These are phyloP conservation scores for Vipera latastei DNA, from an alignment of 2,797 vertebrate genomes.

Conservation along the genomic window DNA sequence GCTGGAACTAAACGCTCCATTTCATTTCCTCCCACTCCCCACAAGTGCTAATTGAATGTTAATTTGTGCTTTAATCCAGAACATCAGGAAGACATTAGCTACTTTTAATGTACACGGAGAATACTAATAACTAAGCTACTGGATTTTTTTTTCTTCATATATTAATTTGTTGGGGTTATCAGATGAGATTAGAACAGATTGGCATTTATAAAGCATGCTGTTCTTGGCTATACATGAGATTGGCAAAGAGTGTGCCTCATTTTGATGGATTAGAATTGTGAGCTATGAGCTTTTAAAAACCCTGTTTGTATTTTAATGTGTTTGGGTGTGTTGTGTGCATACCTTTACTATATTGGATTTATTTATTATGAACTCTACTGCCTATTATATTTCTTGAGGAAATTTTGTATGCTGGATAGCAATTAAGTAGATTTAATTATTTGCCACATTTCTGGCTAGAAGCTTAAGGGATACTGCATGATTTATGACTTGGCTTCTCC, in stretches of 20 bases:
- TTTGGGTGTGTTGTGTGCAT: neutral
- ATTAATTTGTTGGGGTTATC: neutral
- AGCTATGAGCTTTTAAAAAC: neutral
- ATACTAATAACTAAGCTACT: neutral
- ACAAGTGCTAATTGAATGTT: neutral
- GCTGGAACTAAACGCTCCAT: neutral
- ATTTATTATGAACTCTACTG: neutral
- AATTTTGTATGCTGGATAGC: neutral
- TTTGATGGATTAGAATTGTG: neutral
- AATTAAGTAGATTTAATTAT: neutral
- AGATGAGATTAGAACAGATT: neutral
- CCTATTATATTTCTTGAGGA: neutral
- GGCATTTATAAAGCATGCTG: neutral
- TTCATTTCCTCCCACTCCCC: neutral
- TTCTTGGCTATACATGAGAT: neutral
- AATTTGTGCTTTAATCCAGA: neutral
- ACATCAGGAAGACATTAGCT: neutral
- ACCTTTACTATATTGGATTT: neutral
- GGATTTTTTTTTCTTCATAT: neutral
- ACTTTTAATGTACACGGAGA: neutral
- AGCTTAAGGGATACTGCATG: neutral
- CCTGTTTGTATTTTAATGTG: neutral
- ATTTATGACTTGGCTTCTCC: neutral
- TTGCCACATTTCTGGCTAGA: neutral
- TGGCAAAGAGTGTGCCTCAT: neutral